These are phyloP conservation scores for Nycteola revayana DNA, from an alignment of 2,888 invertebrate genomes.

Conservation along the genomic window DNA sequence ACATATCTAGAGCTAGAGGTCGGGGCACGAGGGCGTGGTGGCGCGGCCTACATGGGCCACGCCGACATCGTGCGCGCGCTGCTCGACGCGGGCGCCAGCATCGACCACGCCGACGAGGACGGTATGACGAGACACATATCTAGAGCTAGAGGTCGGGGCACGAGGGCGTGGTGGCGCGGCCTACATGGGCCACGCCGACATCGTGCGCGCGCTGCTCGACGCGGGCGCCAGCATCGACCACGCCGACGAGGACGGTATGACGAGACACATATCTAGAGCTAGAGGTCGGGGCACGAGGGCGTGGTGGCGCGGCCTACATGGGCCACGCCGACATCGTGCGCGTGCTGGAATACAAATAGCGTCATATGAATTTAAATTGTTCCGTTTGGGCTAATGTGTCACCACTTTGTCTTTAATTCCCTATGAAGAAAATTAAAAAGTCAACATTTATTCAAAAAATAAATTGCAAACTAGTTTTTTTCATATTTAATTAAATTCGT, in stretches of 20 bases:
- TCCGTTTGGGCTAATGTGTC: too few relatives aligned
- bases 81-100: background rate
- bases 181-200: background rate
- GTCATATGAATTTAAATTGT: too few relatives aligned
- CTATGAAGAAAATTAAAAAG: too few relatives aligned
- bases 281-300: too few relatives aligned
- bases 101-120: background rate
- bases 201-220: background rate
- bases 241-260: background rate
- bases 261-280: too few relatives aligned
- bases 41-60: conserved; percentile 50
- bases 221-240: background rate
- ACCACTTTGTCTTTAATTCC: too few relatives aligned
- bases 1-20: too few relatives aligned
- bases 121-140: too few relatives aligned
- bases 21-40: conserved; percentile 85
- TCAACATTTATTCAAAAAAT: too few relatives aligned
- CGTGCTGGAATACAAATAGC: background rate
- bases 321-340: background rate
- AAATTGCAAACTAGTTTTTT: too few relatives aligned
- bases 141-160: background rate
- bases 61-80: background rate
- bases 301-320: too few relatives aligned
- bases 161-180: conserved; percentile 88
- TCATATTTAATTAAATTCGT: too few relatives aligned